Conservation (phyloP, 1,140 invertebrate species). For the Anthonomus grandis region DNA sequence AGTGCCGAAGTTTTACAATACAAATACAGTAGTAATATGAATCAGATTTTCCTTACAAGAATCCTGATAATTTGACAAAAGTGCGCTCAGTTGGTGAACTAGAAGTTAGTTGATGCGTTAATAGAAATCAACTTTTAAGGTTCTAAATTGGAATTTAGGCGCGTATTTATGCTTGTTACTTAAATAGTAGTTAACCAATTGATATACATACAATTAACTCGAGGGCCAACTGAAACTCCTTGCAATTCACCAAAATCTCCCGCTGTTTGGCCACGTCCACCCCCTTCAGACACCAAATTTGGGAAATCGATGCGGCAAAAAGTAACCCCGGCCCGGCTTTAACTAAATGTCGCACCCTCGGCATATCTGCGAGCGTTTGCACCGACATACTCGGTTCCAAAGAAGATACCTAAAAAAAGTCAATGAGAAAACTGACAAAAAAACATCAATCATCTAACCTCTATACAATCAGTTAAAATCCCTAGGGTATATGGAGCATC, state of each 20-base stretch:
- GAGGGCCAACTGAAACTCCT: slow-evolving; percentile 92
- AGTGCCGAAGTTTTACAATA: no score
- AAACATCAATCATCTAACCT: slow-evolving; percentile 49
- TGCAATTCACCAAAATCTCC: slow-evolving; percentile 74
- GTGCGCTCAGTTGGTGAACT: no score
- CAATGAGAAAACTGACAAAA: not conserved
- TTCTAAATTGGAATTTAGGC: no score
- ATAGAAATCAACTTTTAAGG: not conserved
- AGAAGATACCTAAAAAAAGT: slow-evolving; percentile 53
- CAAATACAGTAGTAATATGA: no score
- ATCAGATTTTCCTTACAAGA: no score
- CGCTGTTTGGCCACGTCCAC: slow-evolving; percentile 80
- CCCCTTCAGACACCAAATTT: slow-evolving; percentile 81
- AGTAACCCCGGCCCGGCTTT: slow-evolving; percentile 71
- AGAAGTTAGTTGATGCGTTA: no score
- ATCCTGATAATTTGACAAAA: no score
- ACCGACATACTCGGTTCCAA: slow-evolving; percentile 65
- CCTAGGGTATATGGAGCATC: slow-evolving; percentile 89
- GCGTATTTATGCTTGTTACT: no score
- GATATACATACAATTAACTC: slow-evolving; percentile 81
- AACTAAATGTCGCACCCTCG: slow-evolving; percentile 62
- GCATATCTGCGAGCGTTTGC: slow-evolving; percentile 71
- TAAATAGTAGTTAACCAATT: no score
- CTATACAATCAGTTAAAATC: slow-evolving; percentile 73
- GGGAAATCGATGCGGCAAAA: slow-evolving; percentile 80